Evolutionary conservation across 2,888 invertebrate genomes (phyloP).

Genomic region (Lepeophtheirus nordmannii): DNA sequence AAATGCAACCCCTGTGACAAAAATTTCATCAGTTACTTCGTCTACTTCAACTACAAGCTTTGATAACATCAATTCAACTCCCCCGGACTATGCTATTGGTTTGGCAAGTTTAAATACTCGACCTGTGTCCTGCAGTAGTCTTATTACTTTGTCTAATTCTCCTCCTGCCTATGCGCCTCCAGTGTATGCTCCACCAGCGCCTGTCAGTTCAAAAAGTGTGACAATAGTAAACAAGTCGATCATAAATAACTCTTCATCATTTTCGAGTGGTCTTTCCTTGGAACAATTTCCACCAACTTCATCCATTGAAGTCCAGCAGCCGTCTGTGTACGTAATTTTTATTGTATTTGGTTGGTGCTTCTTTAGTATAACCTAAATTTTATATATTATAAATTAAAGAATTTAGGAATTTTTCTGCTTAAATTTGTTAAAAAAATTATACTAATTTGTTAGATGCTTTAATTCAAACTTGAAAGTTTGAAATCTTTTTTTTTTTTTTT

Average conservation of each 20-base stretch:
- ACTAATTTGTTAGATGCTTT: too few species aligned
- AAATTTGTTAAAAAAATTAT: too few species aligned
- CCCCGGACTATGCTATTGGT: conserved; percentile 66
- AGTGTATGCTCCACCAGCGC: conserved; percentile 26
- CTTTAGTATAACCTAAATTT: too few species aligned
- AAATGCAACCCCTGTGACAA: neutral
- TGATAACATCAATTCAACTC: conserved; percentile 36
- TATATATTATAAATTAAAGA: too few species aligned
- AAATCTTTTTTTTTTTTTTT: too few species aligned
- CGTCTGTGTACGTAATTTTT: too few species aligned
- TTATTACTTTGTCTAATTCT: conserved; percentile 24
- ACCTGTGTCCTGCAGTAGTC: conserved; percentile 28
- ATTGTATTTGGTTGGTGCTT: too few species aligned
- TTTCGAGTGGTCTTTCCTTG: neutral
- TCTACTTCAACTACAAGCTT: conserved; percentile 29
- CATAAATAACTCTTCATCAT: neutral
- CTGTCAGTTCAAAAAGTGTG: conserved; percentile 7
- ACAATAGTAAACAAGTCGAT: neutral
- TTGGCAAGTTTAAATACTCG: conserved; percentile 48
- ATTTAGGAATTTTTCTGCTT: too few species aligned
- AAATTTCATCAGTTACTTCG: neutral
- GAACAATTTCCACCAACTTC: too few species aligned
- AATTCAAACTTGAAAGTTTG: too few species aligned
- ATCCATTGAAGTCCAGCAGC: too few species aligned
- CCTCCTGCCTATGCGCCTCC: conserved; percentile 27